Evolutionary conservation across 1,140 invertebrate genomes (phyloP).

Genomic region (Charaxes varanes): DNA sequence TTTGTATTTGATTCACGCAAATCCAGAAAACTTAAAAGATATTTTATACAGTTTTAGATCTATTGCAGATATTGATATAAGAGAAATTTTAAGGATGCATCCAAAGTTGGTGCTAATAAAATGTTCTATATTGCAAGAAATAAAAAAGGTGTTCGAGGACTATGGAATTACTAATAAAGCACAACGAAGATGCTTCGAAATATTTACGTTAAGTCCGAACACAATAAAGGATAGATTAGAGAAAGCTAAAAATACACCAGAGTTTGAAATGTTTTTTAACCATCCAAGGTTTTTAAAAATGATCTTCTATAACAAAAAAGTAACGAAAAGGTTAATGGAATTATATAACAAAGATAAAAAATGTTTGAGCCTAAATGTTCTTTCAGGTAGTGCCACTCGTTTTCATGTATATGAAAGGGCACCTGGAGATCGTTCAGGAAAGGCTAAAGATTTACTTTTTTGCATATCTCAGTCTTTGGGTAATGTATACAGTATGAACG

Average conservation of each 20-base stretch:
- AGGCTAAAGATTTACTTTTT: constrained; percentile 58
- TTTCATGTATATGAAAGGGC: constrained; percentile 57
- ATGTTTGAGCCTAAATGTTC: constrained; percentile 59
- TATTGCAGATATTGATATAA: constrained; percentile 62
- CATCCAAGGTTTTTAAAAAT: constrained; percentile 73
- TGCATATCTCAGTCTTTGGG: constrained; percentile 43
- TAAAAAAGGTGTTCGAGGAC: constrained; percentile 63
- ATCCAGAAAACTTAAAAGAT: constrained; percentile 64
- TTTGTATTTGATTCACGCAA: constrained; percentile 63
- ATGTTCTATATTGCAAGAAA: constrained; percentile 48
- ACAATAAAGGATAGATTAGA: constrained; percentile 67
- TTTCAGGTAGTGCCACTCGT: constrained; percentile 51
- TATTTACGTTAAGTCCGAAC: constrained; percentile 59
- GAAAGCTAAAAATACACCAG: constrained; percentile 56
- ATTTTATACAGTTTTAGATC: constrained; percentile 60
- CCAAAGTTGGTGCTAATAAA: constrained; percentile 68
- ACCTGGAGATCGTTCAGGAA: constrained; percentile 51
- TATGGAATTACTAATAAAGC: constrained; percentile 58
- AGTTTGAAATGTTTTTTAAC: constrained; percentile 65
- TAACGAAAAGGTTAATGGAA: constrained; percentile 59
- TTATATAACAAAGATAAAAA: constrained; percentile 64
- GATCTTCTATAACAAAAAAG: constrained; percentile 63
- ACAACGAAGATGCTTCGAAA: constrained; percentile 54
- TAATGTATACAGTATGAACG: constrained; percentile 36
- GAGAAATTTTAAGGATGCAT: constrained; percentile 54